Conservation (phyloP, 1,140 invertebrate species). For the Diorhabda carinulata region DNA sequence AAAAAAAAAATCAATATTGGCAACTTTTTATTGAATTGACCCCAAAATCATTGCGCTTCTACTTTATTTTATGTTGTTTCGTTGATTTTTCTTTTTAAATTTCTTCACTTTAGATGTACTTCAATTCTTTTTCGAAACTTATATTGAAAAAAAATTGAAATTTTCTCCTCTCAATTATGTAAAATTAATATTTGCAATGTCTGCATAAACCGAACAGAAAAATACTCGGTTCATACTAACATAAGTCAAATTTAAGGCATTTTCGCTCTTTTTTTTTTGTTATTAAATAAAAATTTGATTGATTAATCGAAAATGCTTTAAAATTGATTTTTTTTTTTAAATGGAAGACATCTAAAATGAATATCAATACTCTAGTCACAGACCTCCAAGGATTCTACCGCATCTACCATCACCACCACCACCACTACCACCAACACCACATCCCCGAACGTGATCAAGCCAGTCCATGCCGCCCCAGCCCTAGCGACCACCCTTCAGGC, state of each 20-base stretch:
- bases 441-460: constrained; percentile 28
- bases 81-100: background rate
- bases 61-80: too few species aligned
- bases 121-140: too few species aligned
- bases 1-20: background rate
- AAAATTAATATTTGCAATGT: too few species aligned
- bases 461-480: constrained; percentile 30
- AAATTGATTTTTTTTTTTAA: background rate
- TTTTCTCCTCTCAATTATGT: too few species aligned
- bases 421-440: constrained; percentile 7
- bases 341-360: constrained; percentile 15
- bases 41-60: too few species aligned
- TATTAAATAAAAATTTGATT: background rate
- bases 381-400: constrained; percentile 55
- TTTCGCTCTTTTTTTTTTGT: background rate
- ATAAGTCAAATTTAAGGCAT: too few species aligned
- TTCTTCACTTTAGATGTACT: background rate
- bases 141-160: too few species aligned
- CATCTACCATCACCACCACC: constrained; percentile 5
- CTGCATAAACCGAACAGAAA: too few species aligned
- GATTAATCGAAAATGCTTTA: background rate
- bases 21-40: too few species aligned
- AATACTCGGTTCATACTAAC: too few species aligned
- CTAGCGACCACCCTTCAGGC: constrained; percentile 29
- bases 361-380: constrained; percentile 45